phyloP scores from a whole-genome alignment of 2,113 vertebrate genomes.

The Vidua chalybeata region DNA sequence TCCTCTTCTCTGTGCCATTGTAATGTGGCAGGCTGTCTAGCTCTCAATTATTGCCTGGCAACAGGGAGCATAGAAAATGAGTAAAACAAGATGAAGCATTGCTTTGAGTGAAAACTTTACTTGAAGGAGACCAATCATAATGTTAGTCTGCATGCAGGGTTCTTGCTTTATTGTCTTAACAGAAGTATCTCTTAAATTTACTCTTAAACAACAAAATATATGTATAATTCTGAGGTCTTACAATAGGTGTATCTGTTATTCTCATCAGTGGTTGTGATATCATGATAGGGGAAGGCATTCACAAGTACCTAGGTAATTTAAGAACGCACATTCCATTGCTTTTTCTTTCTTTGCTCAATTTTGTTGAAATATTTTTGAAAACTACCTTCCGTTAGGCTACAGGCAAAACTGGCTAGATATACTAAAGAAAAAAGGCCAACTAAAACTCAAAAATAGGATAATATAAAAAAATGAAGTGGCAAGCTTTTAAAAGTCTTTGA shows the following conservation, averaged over 20 bases:
- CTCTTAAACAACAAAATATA: background rate
- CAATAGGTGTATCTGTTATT: background rate
- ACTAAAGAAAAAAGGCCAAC: background rate
- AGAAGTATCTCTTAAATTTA: background rate
- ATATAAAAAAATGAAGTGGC: background rate
- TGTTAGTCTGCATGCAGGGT: background rate
- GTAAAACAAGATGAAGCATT: background rate
- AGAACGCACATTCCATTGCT: background rate
- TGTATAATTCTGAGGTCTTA: background rate
- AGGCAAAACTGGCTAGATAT: background rate
- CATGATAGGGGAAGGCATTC: background rate
- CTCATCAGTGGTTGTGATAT: background rate
- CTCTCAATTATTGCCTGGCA: background rate
- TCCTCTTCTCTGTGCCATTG: background rate
- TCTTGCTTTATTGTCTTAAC: background rate
- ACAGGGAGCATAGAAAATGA: background rate
- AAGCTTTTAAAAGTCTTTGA: background rate
- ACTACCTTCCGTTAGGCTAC: background rate
- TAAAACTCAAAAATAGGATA: background rate
- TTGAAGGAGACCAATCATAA: background rate
- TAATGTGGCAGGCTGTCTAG: background rate
- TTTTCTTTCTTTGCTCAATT: background rate
- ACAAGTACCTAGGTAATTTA: background rate
- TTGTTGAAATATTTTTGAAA: background rate
- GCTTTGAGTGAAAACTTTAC: background rate